Percentiles rank a stretch among this genome's conserved stretches.
Conservation (phyloP, 1,140 invertebrate species). For the Cyclina sinensis region DNA sequence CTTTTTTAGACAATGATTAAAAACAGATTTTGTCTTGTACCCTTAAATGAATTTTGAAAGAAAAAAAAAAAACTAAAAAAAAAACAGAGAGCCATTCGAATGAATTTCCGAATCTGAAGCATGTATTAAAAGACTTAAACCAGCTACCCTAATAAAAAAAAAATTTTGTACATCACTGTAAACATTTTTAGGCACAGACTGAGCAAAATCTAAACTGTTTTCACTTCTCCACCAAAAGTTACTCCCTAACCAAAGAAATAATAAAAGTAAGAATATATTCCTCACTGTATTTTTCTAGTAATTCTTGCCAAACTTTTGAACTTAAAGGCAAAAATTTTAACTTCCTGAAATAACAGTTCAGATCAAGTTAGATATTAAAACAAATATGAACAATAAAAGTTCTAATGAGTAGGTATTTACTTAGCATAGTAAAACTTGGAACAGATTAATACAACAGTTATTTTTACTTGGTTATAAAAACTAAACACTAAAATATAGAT, state of each 20-base stretch:
- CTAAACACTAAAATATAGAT: too few species aligned
- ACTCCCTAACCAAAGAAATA: background rate
- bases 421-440: too few species aligned
- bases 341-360: constrained; percentile 54
- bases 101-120: background rate
- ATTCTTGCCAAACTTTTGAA: constrained; percentile 70
- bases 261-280: constrained; percentile 8
- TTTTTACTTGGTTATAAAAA: too few species aligned
- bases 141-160: background rate
- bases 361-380: background rate
- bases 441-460: too few species aligned
- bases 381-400: too few species aligned
- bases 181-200: background rate
- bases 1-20: too few species aligned
- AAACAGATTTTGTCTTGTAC: too few species aligned
- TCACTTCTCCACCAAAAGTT: background rate
- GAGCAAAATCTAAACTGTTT: background rate
- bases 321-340: constrained; percentile 66
- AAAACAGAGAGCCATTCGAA: background rate
- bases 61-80: background rate
- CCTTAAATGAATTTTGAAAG: background rate
- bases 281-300: constrained; percentile 71
- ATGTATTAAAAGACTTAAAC: background rate
- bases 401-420: too few species aligned
- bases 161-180: too few species aligned